A percentile compares a stretch with the other conserved stretches of the same genome.
Conservation (phyloP, 2,888 invertebrate genomes). For the Oxytorus armatus region DNA sequence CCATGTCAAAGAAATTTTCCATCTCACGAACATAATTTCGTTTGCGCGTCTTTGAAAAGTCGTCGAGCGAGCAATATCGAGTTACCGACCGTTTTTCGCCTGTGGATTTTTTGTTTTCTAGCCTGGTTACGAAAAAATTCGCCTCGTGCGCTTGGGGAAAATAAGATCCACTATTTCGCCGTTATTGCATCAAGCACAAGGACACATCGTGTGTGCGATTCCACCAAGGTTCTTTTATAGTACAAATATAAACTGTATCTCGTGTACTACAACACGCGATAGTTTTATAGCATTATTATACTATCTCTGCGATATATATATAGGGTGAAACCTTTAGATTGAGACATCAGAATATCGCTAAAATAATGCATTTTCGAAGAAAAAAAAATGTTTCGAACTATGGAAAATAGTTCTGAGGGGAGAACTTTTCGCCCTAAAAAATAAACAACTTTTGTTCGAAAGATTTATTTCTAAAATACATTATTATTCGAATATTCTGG, state of each 20-base stretch:
- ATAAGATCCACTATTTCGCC: constrained; percentile 37
- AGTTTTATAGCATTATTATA: background rate
- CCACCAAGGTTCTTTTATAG: background rate
- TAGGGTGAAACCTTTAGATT: background rate
- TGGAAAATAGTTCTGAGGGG: too few species aligned
- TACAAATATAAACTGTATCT: background rate
- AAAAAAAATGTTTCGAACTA: too few species aligned
- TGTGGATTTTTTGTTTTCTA: background rate
- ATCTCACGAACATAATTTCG: constrained; percentile 17
- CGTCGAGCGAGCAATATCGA: constrained; percentile 36
- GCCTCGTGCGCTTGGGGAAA: constrained; percentile 8
- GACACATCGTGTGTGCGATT: constrained; percentile 17
- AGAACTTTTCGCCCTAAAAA: too few species aligned
- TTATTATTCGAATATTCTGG: too few species aligned
- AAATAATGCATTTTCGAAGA: too few species aligned
- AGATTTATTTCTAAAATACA: too few species aligned
- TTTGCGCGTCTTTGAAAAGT: constrained; percentile 43
- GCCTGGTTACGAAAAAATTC: background rate
- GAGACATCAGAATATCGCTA: background rate
- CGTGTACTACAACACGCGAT: constrained; percentile 8
- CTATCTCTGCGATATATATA: background rate
- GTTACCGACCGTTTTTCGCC: constrained; percentile 24
- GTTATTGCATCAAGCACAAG: constrained; percentile 38
- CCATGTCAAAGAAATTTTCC: constrained; percentile 18
- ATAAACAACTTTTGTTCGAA: too few species aligned